Base-by-base conservation (phyloP, 2,797 vertebrate genomes). In the Protosalanx chinensis region DNA sequence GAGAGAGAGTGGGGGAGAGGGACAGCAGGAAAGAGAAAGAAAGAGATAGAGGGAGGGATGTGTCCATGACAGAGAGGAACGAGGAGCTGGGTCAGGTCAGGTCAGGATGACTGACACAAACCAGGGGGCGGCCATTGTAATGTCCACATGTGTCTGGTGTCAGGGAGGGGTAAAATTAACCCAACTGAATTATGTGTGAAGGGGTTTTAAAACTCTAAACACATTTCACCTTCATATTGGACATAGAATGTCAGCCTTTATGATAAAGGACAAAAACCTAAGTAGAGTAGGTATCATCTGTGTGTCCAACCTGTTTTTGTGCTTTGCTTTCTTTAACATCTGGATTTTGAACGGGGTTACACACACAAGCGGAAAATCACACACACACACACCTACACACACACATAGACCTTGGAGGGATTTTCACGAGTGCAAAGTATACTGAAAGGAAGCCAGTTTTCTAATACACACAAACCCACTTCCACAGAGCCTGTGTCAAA, bases 81-180 rank as follows among this genome's bases (percentile, higher is more conserved):
- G n/a, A 8, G 32, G 63, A 64, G 18, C 20, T 33, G 63, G 35
- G 62, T 64, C 18, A 37, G 20, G 63, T 64, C 35, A 23, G 35
- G 13, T 64, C 18, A 64, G 35, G 33, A 64, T n/a, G 51, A n/a
- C 51, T n/a, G 51, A 56, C 51, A n/a, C 51, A 56, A n/a, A 56
- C 51, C 51, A 56, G 51, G n/a, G 18, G 51, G 15, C 2, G 3
- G 4, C 5, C 3, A 4, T 56, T n/a, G 5, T 46, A 13, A 46
- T 46, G 41, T 46, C 41, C 41, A 46, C 41, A 46, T 46, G 8
- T 46, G 10, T 46, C 13, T 13, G 41, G 41, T 10, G 41, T 46
- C 41, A 13, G 12, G 41, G 41, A 13, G 37, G 41, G 41, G 37
- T 41, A 41, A 8, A 41, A 8, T 46, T 8, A 46, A 46, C 41